A percentile compares a stretch with the other conserved stretches of the same genome.
Evolutionary conservation across 2,113 vertebrate genomes (phyloP).

Genomic region (Osmerus eperlanus): DNA sequence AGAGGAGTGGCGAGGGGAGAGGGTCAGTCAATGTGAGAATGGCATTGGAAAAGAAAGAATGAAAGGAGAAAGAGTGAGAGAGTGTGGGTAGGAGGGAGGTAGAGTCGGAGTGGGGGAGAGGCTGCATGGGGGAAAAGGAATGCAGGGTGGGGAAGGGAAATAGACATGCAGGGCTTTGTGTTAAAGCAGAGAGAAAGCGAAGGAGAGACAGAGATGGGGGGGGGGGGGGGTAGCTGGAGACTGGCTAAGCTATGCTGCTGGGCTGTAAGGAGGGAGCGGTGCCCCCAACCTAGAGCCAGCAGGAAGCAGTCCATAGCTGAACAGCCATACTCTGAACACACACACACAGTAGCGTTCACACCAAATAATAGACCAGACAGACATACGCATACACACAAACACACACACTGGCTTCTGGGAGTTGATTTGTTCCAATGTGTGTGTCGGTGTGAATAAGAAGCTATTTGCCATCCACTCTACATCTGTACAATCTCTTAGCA

Average conservation of each 20-base stretch:
- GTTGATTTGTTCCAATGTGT: conserved; percentile 39
- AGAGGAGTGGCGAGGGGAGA: conserved; percentile 51
- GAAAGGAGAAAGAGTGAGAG: conserved; percentile 53
- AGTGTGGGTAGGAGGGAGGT: conserved; percentile 26
- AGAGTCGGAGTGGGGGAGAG: conserved; percentile 2
- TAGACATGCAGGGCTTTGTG: neutral
- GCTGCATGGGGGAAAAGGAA: conserved; percentile 13
- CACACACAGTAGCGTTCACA: conserved; percentile 22
- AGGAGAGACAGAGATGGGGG: conserved; percentile 26
- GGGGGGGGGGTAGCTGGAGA: neutral
- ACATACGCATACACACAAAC: conserved; percentile 12
- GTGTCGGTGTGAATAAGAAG: conserved; percentile 40
- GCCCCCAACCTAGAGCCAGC: conserved; percentile 35
- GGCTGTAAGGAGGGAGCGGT: conserved; percentile 33
- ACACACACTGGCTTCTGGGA: conserved; percentile 19
- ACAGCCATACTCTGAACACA: neutral
- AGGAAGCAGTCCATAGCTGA: conserved; percentile 24
- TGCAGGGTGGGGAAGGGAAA: conserved; percentile 2
- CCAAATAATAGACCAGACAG: conserved; percentile 21
- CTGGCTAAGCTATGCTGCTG: conserved; percentile 40
- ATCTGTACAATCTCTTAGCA: conserved; percentile 65
- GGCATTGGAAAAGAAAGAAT: conserved; percentile 29
- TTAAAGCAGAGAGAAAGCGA: neutral
- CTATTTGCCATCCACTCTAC: conserved; percentile 43
- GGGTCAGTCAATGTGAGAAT: conserved; percentile 35